phyloP scores from a whole-genome alignment of 2,113 vertebrate species.

The Cavia aperea region DNA sequence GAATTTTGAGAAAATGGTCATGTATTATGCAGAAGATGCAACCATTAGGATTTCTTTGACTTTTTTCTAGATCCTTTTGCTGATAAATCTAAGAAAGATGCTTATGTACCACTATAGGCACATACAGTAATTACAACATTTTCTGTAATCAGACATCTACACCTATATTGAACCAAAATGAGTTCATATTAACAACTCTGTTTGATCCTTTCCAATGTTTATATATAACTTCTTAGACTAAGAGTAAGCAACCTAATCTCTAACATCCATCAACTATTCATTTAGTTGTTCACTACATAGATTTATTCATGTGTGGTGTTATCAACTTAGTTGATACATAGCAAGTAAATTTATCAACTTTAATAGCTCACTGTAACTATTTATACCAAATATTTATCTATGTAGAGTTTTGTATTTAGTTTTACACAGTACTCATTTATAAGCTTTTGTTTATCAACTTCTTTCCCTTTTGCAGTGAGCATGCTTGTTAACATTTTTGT shows the following conservation, averaged over 20 bases:
- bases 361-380: background rate
- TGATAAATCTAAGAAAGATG: background rate
- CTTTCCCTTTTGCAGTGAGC: background rate
- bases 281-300: background rate
- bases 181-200: background rate
- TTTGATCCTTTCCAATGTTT: background rate
- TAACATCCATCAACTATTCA: background rate
- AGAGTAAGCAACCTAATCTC: background rate
- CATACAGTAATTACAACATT: background rate
- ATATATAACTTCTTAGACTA: background rate
- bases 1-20: background rate
- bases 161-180: background rate
- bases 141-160: background rate
- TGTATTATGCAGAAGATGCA: background rate
- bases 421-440: background rate
- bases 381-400: background rate
- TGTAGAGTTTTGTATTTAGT: background rate
- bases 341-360: background rate
- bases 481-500: background rate
- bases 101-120: background rate
- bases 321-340: background rate
- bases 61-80: background rate
- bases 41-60: background rate
- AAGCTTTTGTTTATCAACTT: background rate
- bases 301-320: background rate